Evolutionary conservation across 2,888 invertebrate species (phyloP).

Genomic region (Harpalus rufipes): DNA sequence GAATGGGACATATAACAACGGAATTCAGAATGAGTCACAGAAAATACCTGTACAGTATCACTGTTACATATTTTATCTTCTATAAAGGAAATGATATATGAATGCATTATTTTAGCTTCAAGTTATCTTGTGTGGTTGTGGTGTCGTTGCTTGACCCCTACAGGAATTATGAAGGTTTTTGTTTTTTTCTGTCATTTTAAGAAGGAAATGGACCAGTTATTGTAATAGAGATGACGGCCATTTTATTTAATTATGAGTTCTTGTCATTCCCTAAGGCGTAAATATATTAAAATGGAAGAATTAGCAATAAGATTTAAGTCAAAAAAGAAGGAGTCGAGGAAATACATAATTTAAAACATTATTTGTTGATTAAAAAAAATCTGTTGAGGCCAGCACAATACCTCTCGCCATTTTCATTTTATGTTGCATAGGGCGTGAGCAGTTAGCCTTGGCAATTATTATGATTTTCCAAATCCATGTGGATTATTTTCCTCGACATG

Average conservation of each 20-base stretch:
- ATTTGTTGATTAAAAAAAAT: too few species aligned
- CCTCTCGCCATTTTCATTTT: too few species aligned
- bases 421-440: too few species aligned
- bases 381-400: too few species aligned
- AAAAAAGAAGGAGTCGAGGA: neutral
- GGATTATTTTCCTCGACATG: too few species aligned
- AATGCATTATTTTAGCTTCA: constrained; percentile 8
- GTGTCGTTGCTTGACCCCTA: constrained; percentile 25
- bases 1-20: neutral
- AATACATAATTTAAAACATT: neutral
- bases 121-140: neutral
- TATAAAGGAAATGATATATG: constrained; percentile 12
- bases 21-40: too few species aligned
- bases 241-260: constrained; percentile 11
- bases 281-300: neutral
- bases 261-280: neutral
- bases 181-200: constrained; percentile 22
- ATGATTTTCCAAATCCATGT: too few species aligned
- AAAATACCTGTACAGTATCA: too few species aligned
- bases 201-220: constrained; percentile 25
- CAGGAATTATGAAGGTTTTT: constrained; percentile 24
- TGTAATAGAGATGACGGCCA: constrained; percentile 10
- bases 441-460: too few species aligned
- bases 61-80: too few species aligned
- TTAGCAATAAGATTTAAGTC: neutral